Conservation (phyloP, 2,888 invertebrate species). For the Nesidiocoris tenuis region DNA sequence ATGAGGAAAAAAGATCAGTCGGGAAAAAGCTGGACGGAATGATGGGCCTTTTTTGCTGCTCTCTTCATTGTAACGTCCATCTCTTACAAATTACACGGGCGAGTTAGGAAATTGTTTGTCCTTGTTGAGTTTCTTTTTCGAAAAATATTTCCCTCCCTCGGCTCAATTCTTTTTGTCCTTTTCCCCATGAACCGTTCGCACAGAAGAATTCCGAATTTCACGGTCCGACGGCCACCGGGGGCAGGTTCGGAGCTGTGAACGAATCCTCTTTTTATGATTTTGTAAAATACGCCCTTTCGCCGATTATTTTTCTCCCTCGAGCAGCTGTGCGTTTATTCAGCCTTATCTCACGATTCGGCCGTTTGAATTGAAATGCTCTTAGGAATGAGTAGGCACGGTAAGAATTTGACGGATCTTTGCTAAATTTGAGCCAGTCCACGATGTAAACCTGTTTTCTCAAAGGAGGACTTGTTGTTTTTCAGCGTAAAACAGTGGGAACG, state of each 20-base stretch:
- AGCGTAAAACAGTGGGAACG: too few species aligned
- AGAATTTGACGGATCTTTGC: too few species aligned
- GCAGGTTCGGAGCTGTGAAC: not conserved
- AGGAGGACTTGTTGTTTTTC: too few species aligned
- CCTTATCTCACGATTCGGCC: not conserved
- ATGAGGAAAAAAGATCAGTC: slow-evolving; percentile 1
- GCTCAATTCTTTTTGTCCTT: not conserved
- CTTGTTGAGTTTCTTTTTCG: slow-evolving; percentile 6
- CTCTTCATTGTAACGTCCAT: not conserved
- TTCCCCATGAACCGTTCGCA: not conserved
- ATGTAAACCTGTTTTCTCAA: too few species aligned
- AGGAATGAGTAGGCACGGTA: too few species aligned
- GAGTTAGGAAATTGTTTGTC: slow-evolving; percentile 30
- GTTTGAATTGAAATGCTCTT: not conserved
- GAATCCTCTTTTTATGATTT: not conserved
- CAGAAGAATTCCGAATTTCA: slow-evolving; percentile 1
- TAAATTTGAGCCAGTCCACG: too few species aligned
- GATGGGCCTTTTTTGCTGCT: slow-evolving; percentile 9
- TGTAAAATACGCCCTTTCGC: too few species aligned
- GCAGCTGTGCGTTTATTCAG: too few species aligned
- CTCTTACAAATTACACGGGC: slow-evolving; percentile 18
- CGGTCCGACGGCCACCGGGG: not conserved
- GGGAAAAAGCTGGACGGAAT: slow-evolving; percentile 11
- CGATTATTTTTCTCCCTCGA: not conserved
- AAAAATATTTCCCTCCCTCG: slow-evolving; percentile 8